A percentile compares a stretch with the other conserved stretches of the same genome.
phyloP scores from a whole-genome alignment of 2,888 invertebrate species.

The Synergus japonicus region DNA sequence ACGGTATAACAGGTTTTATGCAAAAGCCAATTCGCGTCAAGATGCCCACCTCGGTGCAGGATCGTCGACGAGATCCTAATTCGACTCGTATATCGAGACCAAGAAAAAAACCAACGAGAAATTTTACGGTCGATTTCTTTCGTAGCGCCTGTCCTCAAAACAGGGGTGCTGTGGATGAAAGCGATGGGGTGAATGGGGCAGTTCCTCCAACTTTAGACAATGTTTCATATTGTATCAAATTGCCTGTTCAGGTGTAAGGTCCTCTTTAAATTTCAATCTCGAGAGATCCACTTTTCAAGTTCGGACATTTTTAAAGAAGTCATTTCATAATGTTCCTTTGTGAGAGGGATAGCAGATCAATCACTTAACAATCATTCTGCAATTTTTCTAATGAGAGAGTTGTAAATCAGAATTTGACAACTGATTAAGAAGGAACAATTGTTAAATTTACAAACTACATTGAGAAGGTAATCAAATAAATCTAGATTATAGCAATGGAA shows the following conservation, averaged over 20 bases:
- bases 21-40: conserved; percentile 60
- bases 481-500: not conserved
- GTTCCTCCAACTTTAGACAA: conserved; percentile 28
- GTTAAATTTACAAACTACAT: not conserved
- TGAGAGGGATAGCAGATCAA: no score
- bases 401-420: not conserved
- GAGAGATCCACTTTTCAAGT: not conserved
- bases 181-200: conserved; percentile 35
- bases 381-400: not conserved
- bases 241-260: conserved; percentile 37
- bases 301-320: no score
- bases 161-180: conserved; percentile 34
- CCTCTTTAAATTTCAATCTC: conserved; percentile 7
- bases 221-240: conserved; percentile 31
- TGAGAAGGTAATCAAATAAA: not conserved
- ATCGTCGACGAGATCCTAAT: conserved; percentile 62
- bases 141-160: conserved; percentile 29
- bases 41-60: conserved; percentile 49
- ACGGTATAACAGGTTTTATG: conserved; percentile 60
- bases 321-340: no score
- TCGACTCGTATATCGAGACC: conserved; percentile 55
- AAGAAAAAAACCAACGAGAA: conserved; percentile 47
- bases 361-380: no score
- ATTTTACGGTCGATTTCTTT: conserved; percentile 55
- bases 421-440: no score